Conservation (phyloP, 2,888 invertebrate species). For the Watsonalla binaria region DNA sequence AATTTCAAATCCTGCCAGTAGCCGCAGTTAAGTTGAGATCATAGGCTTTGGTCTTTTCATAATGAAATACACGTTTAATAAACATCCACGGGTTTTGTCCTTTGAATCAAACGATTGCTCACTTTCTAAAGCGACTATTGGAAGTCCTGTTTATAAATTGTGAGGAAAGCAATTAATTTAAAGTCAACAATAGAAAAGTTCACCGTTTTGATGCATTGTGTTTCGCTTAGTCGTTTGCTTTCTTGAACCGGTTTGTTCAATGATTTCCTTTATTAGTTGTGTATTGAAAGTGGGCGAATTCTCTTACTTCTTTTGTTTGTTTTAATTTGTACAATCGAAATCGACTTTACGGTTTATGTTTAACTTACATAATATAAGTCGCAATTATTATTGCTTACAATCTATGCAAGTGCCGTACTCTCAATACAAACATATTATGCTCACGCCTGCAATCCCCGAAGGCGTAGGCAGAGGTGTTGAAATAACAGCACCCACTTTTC, state of each 20-base stretch:
- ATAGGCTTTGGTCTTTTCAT: neutral
- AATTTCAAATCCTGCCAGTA: slow-evolving; percentile 20
- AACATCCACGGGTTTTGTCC: slow-evolving; percentile 26
- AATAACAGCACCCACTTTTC: too few species aligned
- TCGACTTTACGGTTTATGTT: too few species aligned
- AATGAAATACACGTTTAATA: neutral
- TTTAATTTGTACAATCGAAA: slow-evolving; percentile 13
- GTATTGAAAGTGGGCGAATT: slow-evolving; percentile 53
- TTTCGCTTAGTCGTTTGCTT: slow-evolving; percentile 63
- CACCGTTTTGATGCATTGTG: slow-evolving; percentile 68
- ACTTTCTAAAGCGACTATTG: slow-evolving; percentile 37
- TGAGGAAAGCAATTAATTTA: slow-evolving; percentile 68
- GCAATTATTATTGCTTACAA: too few species aligned
- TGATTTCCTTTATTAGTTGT: slow-evolving; percentile 68
- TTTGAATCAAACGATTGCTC: slow-evolving; percentile 34
- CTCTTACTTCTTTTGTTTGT: slow-evolving; percentile 36
- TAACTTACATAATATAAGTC: too few species aligned
- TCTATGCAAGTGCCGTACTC: too few species aligned
- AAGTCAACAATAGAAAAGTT: slow-evolving; percentile 72
- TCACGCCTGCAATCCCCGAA: too few species aligned
- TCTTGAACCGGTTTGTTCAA: slow-evolving; percentile 64
- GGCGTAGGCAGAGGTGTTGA: too few species aligned
- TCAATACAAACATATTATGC: too few species aligned
- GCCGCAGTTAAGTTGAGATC: too few species aligned
- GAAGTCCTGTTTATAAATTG: slow-evolving; percentile 52